Base-by-base conservation (phyloP, 1,140 invertebrate genomes). In the Bombus huntii region DNA sequence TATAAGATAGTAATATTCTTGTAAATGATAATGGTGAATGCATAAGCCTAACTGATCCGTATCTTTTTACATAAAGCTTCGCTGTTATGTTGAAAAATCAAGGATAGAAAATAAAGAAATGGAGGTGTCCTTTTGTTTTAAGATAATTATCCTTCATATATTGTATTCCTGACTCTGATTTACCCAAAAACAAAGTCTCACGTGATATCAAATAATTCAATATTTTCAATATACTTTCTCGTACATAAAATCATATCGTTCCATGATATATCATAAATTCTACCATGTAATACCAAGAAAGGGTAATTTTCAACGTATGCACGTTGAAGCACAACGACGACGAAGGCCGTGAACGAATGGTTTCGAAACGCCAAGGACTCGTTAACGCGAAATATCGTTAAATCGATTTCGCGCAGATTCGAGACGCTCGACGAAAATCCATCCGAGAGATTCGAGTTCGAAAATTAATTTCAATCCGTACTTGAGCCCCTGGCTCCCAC, bases 401-500 rank as follows among this genome's bases (percentile, higher is more conserved):
- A 70, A 81, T 81, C 71, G 75, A 65, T 81, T 22, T 15, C 44
- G 2, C 70, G 44, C 6, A 18, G 76, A n/a, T 70, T 74, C 79
- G 78, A 81, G 84, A 57, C 70, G 70, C 44, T 57, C 70, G 71
- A 74, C 44, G 84, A 85, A 85, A 85, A 85, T 85, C 59, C 78
- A 81, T 81, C 44, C 37, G 42, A 44, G 47, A 62, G 78, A 81
- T 72, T 85, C 79, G 70, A 81, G 70, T 81, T 85, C 84, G 84
- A 85, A 85, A 85, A 85, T 85, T 85, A 85, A 85, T 85, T 85
- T 85, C 79, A 85, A 85, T 85, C 84, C 84, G 79, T 81, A 85
- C 84, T 85, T 75, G 84, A 81, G 47, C 70, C 22, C 53, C 31
- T 10, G 62, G 77, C 53, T 44, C 74, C n/a, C 31, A 15, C 6